A percentile compares a stretch with the other conserved stretches of the same genome.
Conservation (phyloP, 2,888 invertebrate species). For the Drosophila cognata region DNA sequence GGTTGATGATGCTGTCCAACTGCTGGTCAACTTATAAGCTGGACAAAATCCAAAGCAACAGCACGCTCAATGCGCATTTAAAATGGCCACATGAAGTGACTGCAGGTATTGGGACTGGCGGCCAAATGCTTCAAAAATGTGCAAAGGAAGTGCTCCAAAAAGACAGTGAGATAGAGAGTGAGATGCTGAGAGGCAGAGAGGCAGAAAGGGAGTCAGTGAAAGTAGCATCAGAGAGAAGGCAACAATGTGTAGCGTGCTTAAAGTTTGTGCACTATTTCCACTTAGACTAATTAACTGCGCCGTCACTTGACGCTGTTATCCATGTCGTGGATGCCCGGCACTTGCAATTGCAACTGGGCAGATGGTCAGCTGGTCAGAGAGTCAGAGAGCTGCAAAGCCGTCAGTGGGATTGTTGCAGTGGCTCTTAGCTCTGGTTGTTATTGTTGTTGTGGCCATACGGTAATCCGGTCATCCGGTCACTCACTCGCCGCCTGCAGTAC, state of each 20-base stretch:
- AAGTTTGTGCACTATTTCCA: slow-evolving; percentile 78
- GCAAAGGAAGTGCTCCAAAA: slow-evolving; percentile 16
- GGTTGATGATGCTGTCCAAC: not conserved
- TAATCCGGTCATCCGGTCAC: slow-evolving; percentile 69
- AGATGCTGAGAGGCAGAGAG: not conserved
- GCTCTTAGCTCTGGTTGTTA: slow-evolving; percentile 16
- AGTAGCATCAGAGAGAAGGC: slow-evolving; percentile 33
- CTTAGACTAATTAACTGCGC: slow-evolving; percentile 80
- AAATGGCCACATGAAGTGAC: slow-evolving; percentile 45
- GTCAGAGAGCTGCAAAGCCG: slow-evolving; percentile 16
- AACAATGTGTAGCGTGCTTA: slow-evolving; percentile 58
- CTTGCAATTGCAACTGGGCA: slow-evolving; percentile 14
- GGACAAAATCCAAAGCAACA: slow-evolving; percentile 39
- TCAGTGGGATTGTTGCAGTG: slow-evolving; percentile 24
- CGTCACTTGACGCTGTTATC: slow-evolving; percentile 72
- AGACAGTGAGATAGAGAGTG: not conserved
- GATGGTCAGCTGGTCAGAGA: slow-evolving; percentile 8
- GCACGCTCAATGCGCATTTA: slow-evolving; percentile 63
- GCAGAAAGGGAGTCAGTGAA: slow-evolving; percentile 11
- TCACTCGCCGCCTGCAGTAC: slow-evolving; percentile 37
- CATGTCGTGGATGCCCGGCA: slow-evolving; percentile 36
- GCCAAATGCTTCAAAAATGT: slow-evolving; percentile 18
- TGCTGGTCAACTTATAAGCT: slow-evolving; percentile 27
- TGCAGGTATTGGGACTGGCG: slow-evolving; percentile 27
- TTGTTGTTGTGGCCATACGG: slow-evolving; percentile 61